Evolutionary conservation across 2,888 invertebrate genomes (phyloP).

Genomic region (Allophyes oxyacanthae): DNA sequence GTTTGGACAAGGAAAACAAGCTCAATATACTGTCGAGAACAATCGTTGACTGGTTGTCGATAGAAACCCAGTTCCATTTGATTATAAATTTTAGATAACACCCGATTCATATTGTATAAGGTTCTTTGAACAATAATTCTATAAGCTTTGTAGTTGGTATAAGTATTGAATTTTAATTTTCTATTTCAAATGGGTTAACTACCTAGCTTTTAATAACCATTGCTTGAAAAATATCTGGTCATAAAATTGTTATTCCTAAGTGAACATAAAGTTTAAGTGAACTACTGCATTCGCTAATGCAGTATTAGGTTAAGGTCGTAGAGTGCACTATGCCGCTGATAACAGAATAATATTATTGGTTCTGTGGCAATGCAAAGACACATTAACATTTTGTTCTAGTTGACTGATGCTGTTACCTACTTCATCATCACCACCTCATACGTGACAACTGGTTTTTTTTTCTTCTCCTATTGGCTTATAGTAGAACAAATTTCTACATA

Average conservation of each 20-base stretch:
- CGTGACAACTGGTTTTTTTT: too few relatives aligned
- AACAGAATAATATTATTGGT: too few relatives aligned
- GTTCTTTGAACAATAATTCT: slow-evolving; percentile 17
- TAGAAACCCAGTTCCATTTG: slow-evolving; percentile 31
- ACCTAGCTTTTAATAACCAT: slow-evolving; percentile 1
- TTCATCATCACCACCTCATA: too few relatives aligned
- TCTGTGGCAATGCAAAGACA: too few relatives aligned
- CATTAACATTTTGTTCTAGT: too few relatives aligned
- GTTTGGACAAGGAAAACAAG: slow-evolving; percentile 45
- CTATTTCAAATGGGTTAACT: slow-evolving; percentile 14
- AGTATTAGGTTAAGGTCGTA: slow-evolving; percentile 2
- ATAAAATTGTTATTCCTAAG: not conserved
- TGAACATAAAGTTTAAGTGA: not conserved
- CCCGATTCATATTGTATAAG: slow-evolving; percentile 35
- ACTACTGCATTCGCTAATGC: not conserved
- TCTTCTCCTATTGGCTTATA: too few relatives aligned
- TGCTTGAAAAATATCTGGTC: slow-evolving; percentile 2
- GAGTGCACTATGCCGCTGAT: too few relatives aligned
- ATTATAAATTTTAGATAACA: slow-evolving; percentile 43
- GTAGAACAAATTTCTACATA: too few relatives aligned
- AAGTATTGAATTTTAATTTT: slow-evolving; percentile 8
- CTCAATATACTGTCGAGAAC: slow-evolving; percentile 39
- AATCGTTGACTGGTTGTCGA: slow-evolving; percentile 23
- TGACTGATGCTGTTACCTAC: too few relatives aligned
- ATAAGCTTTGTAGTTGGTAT: not conserved